Percentiles rank a stretch among this genome's conserved stretches.
phyloP scores from a whole-genome alignment of 2,113 vertebrate genomes.

The Tragelaphus scriptus region DNA sequence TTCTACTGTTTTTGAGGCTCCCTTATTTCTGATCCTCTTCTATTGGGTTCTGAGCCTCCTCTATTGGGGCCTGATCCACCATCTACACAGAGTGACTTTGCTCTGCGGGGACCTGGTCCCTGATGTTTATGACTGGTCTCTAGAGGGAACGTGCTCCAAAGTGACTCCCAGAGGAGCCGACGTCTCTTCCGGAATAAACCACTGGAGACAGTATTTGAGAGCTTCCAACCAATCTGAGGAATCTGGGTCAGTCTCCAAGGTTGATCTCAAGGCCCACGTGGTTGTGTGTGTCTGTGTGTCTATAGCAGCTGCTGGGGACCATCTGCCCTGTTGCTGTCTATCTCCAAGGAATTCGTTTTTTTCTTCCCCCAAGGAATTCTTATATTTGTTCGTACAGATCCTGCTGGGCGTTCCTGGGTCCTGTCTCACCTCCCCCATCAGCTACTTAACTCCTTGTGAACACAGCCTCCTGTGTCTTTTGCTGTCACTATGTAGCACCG shows the following conservation, averaged over 20 bases:
- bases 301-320: not conserved
- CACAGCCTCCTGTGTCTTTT: not conserved
- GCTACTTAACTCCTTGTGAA: not conserved
- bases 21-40: not conserved
- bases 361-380: not conserved
- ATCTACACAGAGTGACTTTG: not conserved
- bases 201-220: not conserved
- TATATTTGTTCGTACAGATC: not conserved
- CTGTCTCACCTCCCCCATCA: not conserved
- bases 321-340: too few species aligned
- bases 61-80: not conserved
- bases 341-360: not conserved
- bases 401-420: not conserved
- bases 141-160: not conserved
- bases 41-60: not conserved
- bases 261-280: accelerated
- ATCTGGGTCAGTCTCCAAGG: not conserved
- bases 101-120: not conserved
- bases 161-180: not conserved
- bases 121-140: not conserved
- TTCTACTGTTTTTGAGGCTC: not conserved
- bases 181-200: not conserved
- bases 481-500: accelerated
- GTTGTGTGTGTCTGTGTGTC: not conserved
- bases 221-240: not conserved